A percentile compares a stretch with the other conserved stretches of the same genome.
phyloP scores from a whole-genome alignment of 2,888 invertebrate genomes.

The Meandrusa payeni region DNA sequence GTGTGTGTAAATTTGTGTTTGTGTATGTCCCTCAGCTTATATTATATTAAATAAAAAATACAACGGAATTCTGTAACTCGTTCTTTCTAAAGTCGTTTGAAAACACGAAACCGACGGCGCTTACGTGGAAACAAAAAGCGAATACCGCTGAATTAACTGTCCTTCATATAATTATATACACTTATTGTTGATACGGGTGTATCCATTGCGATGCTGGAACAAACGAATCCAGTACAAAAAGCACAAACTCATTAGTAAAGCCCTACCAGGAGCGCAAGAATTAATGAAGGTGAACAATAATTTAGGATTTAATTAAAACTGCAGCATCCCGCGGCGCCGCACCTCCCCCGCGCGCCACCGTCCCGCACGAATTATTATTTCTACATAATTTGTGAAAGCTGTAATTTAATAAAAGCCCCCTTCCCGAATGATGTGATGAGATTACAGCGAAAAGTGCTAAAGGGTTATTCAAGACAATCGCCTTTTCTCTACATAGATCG shows the following conservation, averaged over 20 bases:
- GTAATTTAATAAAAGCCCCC: slow-evolving; percentile 75
- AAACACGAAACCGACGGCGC: too few species aligned
- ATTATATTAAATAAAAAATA: too few species aligned
- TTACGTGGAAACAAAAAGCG: too few species aligned
- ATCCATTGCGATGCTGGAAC: slow-evolving; percentile 32
- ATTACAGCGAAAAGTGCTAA: slow-evolving; percentile 35
- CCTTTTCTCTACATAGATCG: slow-evolving; percentile 1
- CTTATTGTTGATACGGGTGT: not conserved
- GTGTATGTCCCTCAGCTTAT: too few species aligned
- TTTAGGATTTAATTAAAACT: slow-evolving; percentile 81
- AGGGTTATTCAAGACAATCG: slow-evolving; percentile 17
- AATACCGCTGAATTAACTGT: too few species aligned
- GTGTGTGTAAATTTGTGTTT: too few species aligned
- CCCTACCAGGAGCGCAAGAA: slow-evolving; percentile 71
- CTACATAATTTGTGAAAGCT: slow-evolving; percentile 75
- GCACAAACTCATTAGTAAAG: slow-evolving; percentile 75
- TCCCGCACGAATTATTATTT: slow-evolving; percentile 61
- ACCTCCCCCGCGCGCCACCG: slow-evolving; percentile 54
- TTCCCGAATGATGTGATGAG: slow-evolving; percentile 35
- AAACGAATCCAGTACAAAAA: slow-evolving; percentile 60
- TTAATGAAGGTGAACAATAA: slow-evolving; percentile 80
- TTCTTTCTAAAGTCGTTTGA: too few species aligned
- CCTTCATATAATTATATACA: too few species aligned
- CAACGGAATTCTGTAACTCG: too few species aligned
- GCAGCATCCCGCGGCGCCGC: slow-evolving; percentile 67